These are phyloP conservation scores for Ganaspis sp. DNA, from an alignment of 1,140 invertebrate genomes.

Conservation along the genomic window DNA sequence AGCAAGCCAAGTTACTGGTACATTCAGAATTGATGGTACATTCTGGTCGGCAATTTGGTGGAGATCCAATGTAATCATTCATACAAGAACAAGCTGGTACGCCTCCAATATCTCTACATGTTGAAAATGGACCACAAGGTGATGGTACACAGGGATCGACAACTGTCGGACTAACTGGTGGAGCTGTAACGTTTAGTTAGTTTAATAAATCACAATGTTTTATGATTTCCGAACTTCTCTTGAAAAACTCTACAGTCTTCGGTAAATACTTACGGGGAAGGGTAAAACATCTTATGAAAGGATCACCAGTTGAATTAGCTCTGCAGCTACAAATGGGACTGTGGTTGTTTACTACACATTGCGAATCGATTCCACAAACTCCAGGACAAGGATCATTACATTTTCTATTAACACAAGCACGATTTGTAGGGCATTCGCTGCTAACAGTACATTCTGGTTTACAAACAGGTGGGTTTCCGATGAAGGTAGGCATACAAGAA, in stretches of 20 bases:
- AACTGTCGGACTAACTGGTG: slow-evolving; percentile 54
- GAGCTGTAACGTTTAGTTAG: slow-evolving; percentile 51
- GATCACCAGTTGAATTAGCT: slow-evolving; percentile 81
- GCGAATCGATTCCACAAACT: slow-evolving; percentile 86
- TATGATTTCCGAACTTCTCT: background rate
- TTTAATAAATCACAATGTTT: background rate
- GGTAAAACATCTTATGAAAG: slow-evolving; percentile 82
- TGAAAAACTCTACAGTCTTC: slow-evolving; percentile 34
- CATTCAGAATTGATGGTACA: slow-evolving; percentile 89
- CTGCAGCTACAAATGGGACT: slow-evolving; percentile 82
- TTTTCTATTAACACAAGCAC: slow-evolving; percentile 87
- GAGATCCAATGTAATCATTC: slow-evolving; percentile 82
- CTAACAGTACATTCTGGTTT: slow-evolving; percentile 87
- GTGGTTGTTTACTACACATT: slow-evolving; percentile 82
- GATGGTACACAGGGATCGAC: slow-evolving; percentile 75
- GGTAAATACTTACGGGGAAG: slow-evolving; percentile 71
- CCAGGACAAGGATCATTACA: slow-evolving; percentile 88
- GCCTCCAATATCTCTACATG: slow-evolving; percentile 74
- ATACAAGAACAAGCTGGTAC: slow-evolving; percentile 85
- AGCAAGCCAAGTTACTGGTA: slow-evolving; percentile 82
- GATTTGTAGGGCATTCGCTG: slow-evolving; percentile 83
- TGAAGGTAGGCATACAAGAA: slow-evolving; percentile 84
- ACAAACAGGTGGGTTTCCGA: slow-evolving; percentile 85
- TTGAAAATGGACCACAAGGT: slow-evolving; percentile 79
- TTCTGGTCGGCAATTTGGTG: slow-evolving; percentile 85